Base-by-base conservation (phyloP, 30 jellyfish, hydroid and myxozoan species). In the Aurelia coerulea region DNA sequence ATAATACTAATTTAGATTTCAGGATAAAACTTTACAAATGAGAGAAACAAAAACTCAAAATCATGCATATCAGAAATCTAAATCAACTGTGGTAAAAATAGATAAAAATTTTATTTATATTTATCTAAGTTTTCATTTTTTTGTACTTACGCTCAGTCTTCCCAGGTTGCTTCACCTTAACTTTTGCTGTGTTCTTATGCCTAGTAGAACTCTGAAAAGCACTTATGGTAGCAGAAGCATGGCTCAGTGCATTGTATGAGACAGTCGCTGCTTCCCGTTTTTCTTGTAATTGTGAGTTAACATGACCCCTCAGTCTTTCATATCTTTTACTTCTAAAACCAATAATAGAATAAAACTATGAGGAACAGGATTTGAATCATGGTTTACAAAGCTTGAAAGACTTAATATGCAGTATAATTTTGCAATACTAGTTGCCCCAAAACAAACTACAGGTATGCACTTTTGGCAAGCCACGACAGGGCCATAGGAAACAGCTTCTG, bases 271-370 rank as follows among this genome's bases (percentile, higher is more conserved):
- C 53, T 33, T 65, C 68, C 66, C 72, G 68, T 31, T 50, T 62
- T 67, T 68, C 64, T 9, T 76, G 58, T 5, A 73, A 60, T 65
- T 69, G 89, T 56, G 80, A 31, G 34, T 87, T 91, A 8, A 94
- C 88, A n/a, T 59, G 87, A 52, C 92, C 96, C 39, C 85, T 78
- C 32, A 93, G 78, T 16, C 98, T 93, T 71, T 93, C 90, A 73
- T 93, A 93, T 50, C 85, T 85, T 34, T 85, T 85, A 62, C 95
- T 88, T 86, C 98, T 93, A 66, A 64, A 78, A 77, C 12, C 32
- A 15, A 81, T 2, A n/a, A 72, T 17, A 33, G 32, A 85, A 13
- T 58, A 12, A 70, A 17, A 35, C 15, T n/a, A 67, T 14, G 9
- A 32, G 11, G 39, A 9, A 68, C 19, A 34, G 32, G 72, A 32